Evolutionary conservation across 2,113 vertebrate species (phyloP).

Genomic region (Periophthalmodon schlosseri): DNA sequence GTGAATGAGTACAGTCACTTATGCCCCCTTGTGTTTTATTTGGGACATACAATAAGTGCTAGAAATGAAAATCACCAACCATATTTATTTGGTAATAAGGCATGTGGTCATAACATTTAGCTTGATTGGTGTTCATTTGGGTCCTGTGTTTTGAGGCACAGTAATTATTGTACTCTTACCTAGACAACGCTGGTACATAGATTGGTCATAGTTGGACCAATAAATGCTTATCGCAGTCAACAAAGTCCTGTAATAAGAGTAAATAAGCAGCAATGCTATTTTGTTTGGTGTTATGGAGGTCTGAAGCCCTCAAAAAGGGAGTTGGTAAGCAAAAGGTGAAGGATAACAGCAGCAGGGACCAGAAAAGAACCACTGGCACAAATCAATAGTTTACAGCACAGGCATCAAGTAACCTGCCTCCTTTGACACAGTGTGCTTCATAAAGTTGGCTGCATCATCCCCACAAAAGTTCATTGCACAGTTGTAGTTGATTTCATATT

Average conservation of each 20-base stretch:
- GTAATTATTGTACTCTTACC: conserved; percentile 66
- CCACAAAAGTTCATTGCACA: conserved; percentile 66
- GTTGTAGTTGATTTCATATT: conserved; percentile 55
- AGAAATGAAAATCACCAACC: too few relatives aligned
- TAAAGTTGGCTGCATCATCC: conserved; percentile 53
- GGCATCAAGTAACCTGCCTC: conserved; percentile 54
- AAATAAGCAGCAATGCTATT: conserved; percentile 71
- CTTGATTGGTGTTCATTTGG: conserved; percentile 37
- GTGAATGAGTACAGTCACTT: background rate
- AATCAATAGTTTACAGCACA: conserved; percentile 65
- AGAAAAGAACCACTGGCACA: conserved; percentile 62
- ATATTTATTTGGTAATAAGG: background rate
- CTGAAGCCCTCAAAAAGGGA: conserved; percentile 50
- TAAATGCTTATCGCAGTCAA: conserved; percentile 56
- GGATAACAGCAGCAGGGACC: conserved; percentile 31
- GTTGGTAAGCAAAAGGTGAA: conserved; percentile 39
- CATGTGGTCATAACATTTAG: background rate
- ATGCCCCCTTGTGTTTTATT: background rate
- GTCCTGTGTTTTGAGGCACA: conserved; percentile 74
- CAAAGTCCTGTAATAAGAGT: conserved; percentile 65
- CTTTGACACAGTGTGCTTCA: conserved; percentile 76
- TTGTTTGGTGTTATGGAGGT: conserved; percentile 66
- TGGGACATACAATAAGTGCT: background rate
- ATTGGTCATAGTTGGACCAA: conserved; percentile 57
- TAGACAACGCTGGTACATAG: conserved; percentile 60